phyloP scores from a whole-genome alignment of 2,113 vertebrate species.

The Xiphias gladius region DNA sequence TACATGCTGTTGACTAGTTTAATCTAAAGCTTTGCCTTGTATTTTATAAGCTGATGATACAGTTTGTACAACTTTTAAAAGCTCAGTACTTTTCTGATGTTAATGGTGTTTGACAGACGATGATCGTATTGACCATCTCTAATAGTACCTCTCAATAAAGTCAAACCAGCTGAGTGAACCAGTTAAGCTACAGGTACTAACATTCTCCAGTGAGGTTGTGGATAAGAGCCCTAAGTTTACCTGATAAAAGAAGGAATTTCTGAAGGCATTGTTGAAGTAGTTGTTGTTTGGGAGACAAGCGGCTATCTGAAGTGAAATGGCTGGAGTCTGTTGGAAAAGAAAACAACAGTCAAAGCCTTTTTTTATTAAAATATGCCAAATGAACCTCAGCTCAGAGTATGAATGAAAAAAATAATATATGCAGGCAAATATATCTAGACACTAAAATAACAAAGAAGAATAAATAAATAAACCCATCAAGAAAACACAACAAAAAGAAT shows the following conservation, averaged over 20 bases:
- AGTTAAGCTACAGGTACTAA: too few species aligned
- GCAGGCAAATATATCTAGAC: background rate
- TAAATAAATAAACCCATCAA: background rate
- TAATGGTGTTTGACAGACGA: background rate
- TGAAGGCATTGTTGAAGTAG: slow-evolving; percentile 85
- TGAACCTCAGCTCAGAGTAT: background rate
- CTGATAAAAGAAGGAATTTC: slow-evolving; percentile 91
- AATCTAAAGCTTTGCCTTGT: too few species aligned
- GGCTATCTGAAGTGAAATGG: slow-evolving; percentile 86
- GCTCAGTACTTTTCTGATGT: background rate
- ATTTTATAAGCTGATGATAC: too few species aligned
- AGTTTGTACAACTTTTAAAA: background rate
- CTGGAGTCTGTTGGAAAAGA: slow-evolving; percentile 83
- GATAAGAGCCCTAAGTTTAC: slow-evolving; percentile 65
- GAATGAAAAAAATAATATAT: background rate
- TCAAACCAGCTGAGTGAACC: background rate
- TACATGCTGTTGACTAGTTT: too few species aligned
- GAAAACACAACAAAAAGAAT: background rate
- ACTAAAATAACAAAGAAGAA: background rate
- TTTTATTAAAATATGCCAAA: background rate
- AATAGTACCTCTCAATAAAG: background rate
- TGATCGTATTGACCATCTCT: background rate
- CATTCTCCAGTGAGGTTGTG: background rate
- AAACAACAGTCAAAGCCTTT: background rate
- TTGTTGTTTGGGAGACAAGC: slow-evolving; percentile 85